Evolutionary conservation across 1,140 invertebrate genomes (phyloP).

Genomic region (Drosophila littoralis): DNA sequence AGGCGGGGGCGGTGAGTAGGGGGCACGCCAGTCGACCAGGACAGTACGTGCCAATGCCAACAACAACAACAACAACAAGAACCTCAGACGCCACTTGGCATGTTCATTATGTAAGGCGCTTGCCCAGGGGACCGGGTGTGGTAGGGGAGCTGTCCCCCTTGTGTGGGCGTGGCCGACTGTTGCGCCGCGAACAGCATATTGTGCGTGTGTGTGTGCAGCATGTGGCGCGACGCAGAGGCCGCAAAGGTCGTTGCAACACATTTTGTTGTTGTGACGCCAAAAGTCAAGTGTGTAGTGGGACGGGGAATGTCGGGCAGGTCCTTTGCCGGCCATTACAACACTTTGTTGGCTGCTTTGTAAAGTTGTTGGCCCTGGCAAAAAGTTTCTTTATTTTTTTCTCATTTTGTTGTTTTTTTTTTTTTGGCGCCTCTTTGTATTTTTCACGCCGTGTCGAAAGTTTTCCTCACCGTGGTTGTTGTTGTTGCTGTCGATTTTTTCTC

Average conservation of each 20-base stretch:
- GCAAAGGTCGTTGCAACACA: conserved; percentile 79
- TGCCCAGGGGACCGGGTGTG: neutral
- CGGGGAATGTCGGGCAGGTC: conserved; percentile 5
- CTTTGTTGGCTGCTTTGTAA: conserved; percentile 76
- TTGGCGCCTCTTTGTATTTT: conserved; percentile 63
- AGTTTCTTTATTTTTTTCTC: conserved; percentile 19
- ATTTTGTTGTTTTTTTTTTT: conserved; percentile 12
- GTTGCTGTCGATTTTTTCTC: conserved; percentile 36
- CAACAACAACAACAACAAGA: conserved; percentile 23
- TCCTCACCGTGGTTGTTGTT: conserved; percentile 39
- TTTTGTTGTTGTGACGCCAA: conserved; percentile 65
- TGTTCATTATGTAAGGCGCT: conserved; percentile 62
- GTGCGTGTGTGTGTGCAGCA: conserved; percentile 25
- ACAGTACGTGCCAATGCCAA: conserved; percentile 31
- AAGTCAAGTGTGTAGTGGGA: conserved; percentile 53
- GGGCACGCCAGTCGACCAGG: neutral
- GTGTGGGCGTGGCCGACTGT: conserved; percentile 65
- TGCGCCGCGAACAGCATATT: conserved; percentile 37
- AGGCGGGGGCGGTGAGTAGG: neutral
- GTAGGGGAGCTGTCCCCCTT: too few species aligned
- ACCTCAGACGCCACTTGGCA: conserved; percentile 41
- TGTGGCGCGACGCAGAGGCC: conserved; percentile 51
- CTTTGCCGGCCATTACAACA: conserved; percentile 72
- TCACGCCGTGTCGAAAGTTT: conserved; percentile 74
- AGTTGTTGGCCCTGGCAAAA: conserved; percentile 59